A percentile compares a stretch with the other conserved stretches of the same genome.
phyloP scores from a whole-genome alignment of 2,797 vertebrate genomes.

The Leptoclinus maculatus region DNA sequence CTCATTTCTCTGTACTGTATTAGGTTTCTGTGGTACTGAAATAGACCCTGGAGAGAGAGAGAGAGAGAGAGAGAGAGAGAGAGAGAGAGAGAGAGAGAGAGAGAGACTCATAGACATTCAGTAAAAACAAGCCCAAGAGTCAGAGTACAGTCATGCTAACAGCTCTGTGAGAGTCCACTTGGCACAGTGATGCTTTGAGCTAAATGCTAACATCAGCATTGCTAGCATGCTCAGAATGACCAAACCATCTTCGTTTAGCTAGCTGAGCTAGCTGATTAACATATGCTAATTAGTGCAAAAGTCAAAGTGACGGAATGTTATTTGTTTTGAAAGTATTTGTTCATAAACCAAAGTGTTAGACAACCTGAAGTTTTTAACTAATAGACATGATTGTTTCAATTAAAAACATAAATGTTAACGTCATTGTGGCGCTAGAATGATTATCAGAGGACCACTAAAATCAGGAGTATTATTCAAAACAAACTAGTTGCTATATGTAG shows the following conservation, averaged over 20 bases:
- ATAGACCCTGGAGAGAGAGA: slow-evolving; percentile 50
- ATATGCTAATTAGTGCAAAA: not conserved
- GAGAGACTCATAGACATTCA: no score
- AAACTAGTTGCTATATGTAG: no score
- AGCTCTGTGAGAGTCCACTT: not conserved
- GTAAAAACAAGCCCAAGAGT: no score
- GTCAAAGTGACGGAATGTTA: not conserved
- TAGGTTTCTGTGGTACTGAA: slow-evolving; percentile 53
- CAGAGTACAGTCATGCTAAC: not conserved
- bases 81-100: slow-evolving; percentile 1
- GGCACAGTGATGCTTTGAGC: not conserved
- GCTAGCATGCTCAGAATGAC: not conserved
- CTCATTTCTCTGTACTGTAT: slow-evolving; percentile 59
- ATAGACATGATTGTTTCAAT: not conserved
- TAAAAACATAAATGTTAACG: not conserved
- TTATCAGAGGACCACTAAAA: not conserved
- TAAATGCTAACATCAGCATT: slow-evolving; percentile 10
- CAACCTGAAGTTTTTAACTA: not conserved
- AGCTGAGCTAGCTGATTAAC: not conserved
- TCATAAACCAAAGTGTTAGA: not conserved
- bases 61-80: slow-evolving; percentile 14
- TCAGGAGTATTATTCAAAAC: not conserved
- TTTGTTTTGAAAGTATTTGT: not conserved
- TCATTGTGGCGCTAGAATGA: not conserved
- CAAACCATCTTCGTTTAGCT: not conserved